phyloP scores from a whole-genome alignment of 2,797 vertebrate species.

The Menidia menidia region DNA sequence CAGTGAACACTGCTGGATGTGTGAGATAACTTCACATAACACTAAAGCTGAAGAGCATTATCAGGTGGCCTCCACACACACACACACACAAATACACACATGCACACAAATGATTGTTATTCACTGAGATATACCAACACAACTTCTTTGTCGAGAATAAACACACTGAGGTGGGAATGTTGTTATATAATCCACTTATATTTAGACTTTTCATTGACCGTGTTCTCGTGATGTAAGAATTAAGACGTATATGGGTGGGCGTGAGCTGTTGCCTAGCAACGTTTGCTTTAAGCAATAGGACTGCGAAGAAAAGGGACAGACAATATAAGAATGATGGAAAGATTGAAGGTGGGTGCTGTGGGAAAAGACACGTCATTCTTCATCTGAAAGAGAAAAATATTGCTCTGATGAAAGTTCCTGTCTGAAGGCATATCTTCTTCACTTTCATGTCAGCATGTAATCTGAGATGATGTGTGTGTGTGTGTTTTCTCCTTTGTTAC shows the following conservation, averaged over 20 bases:
- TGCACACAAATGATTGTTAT: not conserved
- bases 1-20: not conserved
- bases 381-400: conserved; percentile 12
- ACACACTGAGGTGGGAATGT: not conserved
- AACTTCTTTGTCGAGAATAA: not conserved
- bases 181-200: conserved; percentile 12
- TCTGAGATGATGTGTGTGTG: not conserved
- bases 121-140: not conserved
- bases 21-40: not conserved
- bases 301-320: conserved; percentile 36
- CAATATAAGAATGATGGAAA: conserved; percentile 41
- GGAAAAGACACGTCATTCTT: conserved; percentile 2
- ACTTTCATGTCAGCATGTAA: not conserved
- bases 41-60: too few species aligned
- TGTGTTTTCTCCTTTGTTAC: not conserved
- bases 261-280: conserved; percentile 67
- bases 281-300: conserved; percentile 35
- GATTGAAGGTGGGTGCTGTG: conserved; percentile 3
- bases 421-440: not conserved
- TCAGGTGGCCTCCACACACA: not conserved
- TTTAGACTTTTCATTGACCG: conserved; percentile 32
- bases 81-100: not conserved
- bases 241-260: conserved; percentile 53
- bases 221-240: conserved; percentile 38
- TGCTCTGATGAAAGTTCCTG: not conserved